Base-by-base conservation (phyloP, 2,797 vertebrate genomes). In the Anguilla pacifica region DNA sequence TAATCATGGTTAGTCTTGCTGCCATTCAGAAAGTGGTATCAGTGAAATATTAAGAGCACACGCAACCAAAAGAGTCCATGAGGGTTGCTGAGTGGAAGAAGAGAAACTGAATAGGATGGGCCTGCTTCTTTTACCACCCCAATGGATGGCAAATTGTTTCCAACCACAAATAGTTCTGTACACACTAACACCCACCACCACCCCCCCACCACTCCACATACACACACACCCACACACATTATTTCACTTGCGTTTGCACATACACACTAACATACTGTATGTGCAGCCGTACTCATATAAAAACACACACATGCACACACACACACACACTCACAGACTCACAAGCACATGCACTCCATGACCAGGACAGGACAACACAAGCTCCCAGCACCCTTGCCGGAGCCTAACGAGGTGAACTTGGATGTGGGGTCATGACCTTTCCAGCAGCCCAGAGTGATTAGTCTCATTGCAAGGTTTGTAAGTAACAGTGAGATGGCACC, bases 301-400 rank as follows among this genome's bases (percentile, higher is more conserved):
- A n/a, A 35, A 49, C 4, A 15, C 1, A 15, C 10, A n/a, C 67
- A 31, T 7, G 22, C 84, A 86, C 55, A 19, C 31, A 15, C 55
- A 31, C 35, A n/a, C 31, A 3, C n/a, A 57, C 11, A 39, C 35
- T n/a, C 35, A 28, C n/a, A 43, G 22, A 43, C 53, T n/a, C 6
- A 59, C n/a, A 49, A 59, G 5, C 53, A 15, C 35, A 31, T 64
- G 3, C 28, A n/a, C 25, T 61, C 67, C 25, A 70, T 74, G 7
- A 11, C n/a, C 70, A 2, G 9, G n/a, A 67, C 61, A 67, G 7
- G 11, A 74, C 35, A 89, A 90, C 88, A 67, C 77, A 83, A 11
- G 11, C 22, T 46, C 77, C 11, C 15, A 64, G 19, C 59, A 83
- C 49, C 46, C 61, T 87, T 22, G 31, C n/a, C 31, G 79, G n/a